These are phyloP conservation scores for Astatotilapia flaviijosephi DNA, from an alignment of 2,113 vertebrate genomes.

Conservation along the genomic window DNA sequence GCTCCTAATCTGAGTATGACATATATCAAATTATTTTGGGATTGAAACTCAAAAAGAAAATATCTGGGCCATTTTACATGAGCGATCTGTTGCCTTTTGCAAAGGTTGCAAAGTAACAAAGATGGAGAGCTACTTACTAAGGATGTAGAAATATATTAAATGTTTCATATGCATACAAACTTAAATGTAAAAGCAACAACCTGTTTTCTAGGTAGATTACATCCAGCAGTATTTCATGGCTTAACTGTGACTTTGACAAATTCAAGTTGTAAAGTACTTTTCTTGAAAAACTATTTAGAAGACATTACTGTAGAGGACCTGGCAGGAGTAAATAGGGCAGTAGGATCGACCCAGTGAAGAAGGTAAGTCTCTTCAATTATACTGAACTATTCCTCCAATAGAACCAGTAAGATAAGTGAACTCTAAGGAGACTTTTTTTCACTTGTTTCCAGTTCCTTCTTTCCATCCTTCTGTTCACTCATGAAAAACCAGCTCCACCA, in stretches of 20 bases:
- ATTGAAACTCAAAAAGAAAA: conserved; percentile 43
- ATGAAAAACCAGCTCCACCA: background rate
- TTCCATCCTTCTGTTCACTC: background rate
- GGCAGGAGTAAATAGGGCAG: background rate
- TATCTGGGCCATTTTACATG: conserved; percentile 49
- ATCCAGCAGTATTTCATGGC: background rate
- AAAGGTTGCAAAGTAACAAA: background rate
- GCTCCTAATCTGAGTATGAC: conserved; percentile 56
- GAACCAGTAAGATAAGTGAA: background rate
- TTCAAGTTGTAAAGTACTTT: background rate
- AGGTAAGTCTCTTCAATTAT: background rate
- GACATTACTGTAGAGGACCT: accelerated
- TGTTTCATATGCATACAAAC: background rate
- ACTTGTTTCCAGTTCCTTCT: background rate
- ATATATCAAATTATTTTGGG: conserved; percentile 61
- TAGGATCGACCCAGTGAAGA: background rate
- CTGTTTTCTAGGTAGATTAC: background rate
- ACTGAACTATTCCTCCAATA: background rate
- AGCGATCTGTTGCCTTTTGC: background rate
- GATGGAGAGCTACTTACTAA: background rate
- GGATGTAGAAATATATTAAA: background rate
- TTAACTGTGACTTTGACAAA: background rate
- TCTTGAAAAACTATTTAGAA: background rate
- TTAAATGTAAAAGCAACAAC: background rate
- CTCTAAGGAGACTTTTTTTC: background rate